Evolutionary conservation across 2,888 invertebrate species (phyloP).

Genomic region (Willowsia nigromaculata): DNA sequence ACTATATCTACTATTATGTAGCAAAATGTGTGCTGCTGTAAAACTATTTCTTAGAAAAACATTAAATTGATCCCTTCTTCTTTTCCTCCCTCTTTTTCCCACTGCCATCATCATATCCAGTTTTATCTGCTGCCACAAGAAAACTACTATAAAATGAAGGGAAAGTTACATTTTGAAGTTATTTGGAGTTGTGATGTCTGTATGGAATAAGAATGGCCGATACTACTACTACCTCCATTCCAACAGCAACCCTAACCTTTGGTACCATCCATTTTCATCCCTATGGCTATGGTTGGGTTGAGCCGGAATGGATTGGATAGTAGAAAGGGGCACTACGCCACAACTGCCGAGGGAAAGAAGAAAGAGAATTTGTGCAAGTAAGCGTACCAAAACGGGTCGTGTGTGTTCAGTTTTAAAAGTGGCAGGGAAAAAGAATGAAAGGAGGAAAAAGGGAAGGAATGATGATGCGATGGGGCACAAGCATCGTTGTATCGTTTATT

Average conservation of each 20-base stretch:
- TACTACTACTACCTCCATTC: not conserved
- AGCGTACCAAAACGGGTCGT: conserved; percentile 50
- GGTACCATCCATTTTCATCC: conserved; percentile 55
- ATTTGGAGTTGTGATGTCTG: not conserved
- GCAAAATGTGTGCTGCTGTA: not conserved
- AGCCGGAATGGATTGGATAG: not conserved
- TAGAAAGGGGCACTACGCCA: not conserved
- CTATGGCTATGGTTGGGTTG: conserved; percentile 52
- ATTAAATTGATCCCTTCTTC: conserved; percentile 20
- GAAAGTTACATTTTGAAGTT: conserved; percentile 18
- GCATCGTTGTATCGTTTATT: conserved; percentile 21
- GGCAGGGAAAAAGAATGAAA: not conserved
- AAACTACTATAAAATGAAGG: not conserved
- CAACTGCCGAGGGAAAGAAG: not conserved
- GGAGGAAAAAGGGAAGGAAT: not conserved
- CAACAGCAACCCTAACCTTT: conserved; percentile 58
- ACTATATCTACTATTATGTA: not conserved
- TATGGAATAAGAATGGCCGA: conserved; percentile 4
- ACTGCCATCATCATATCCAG: not conserved
- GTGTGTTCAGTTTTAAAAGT: conserved; percentile 30
- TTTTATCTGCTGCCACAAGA: conserved; percentile 35
- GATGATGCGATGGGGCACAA: not conserved
- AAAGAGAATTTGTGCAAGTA: conserved; percentile 20
- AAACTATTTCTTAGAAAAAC: conserved; percentile 31
- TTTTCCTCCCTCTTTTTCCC: not conserved